phyloP scores from a whole-genome alignment of 1,140 invertebrate genomes.

The Zaprionus kolodkinae region DNA sequence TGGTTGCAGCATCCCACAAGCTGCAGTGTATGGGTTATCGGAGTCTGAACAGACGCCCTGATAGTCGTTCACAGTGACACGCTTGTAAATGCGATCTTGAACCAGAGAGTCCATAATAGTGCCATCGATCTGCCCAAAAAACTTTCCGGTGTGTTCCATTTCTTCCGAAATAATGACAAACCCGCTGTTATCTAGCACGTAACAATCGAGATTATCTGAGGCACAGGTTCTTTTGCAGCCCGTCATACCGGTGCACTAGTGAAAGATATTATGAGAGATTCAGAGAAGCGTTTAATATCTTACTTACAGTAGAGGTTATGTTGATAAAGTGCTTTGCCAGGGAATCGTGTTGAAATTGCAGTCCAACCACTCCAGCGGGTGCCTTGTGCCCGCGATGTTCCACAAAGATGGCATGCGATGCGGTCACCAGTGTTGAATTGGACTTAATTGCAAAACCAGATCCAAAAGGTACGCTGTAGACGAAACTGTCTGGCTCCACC shows the following conservation, averaged over 20 bases:
- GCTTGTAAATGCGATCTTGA: slow-evolving; percentile 94
- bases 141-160: slow-evolving; percentile 92
- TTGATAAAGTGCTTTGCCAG: slow-evolving; percentile 93
- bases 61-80: slow-evolving; percentile 93
- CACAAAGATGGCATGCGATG: slow-evolving; percentile 95
- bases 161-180: slow-evolving; percentile 96
- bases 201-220: slow-evolving; percentile 94
- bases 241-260: slow-evolving; percentile 89
- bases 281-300: neutral
- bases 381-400: slow-evolving; percentile 92
- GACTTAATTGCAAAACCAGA: slow-evolving; percentile 88
- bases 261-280: slow-evolving; percentile 19
- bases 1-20: slow-evolving; percentile 65
- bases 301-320: slow-evolving; percentile 91
- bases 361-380: slow-evolving; percentile 94
- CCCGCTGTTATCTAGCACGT: slow-evolving; percentile 96
- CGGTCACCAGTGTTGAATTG: slow-evolving; percentile 90
- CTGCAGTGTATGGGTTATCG: slow-evolving; percentile 89
- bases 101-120: slow-evolving; percentile 97
- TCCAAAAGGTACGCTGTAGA: slow-evolving; percentile 95
- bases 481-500: slow-evolving; percentile 94
- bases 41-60: slow-evolving; percentile 94
- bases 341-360: slow-evolving; percentile 93
- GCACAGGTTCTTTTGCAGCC: slow-evolving; percentile 93
- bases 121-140: slow-evolving; percentile 97